Conservation (phyloP, 2,797 vertebrate genomes). For the Chelmon rostratus region DNA sequence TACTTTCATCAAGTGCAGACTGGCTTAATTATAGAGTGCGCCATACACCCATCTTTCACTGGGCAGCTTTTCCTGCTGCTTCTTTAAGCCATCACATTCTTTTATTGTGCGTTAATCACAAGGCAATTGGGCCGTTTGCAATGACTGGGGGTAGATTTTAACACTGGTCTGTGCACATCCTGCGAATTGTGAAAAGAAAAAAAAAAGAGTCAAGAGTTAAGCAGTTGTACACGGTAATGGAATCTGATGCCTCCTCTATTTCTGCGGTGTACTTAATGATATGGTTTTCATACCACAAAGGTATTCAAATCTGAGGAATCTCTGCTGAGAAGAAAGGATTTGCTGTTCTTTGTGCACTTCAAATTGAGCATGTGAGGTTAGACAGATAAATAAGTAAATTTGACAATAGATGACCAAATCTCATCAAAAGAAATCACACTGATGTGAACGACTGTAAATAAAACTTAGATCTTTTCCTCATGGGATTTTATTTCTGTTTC, state of each 20-base stretch:
- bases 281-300: conserved; percentile 71
- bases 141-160: conserved; percentile 72
- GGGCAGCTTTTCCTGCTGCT: conserved; percentile 82
- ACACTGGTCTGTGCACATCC: conserved; percentile 79
- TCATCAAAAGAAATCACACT: conserved; percentile 60
- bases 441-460: conserved; percentile 54
- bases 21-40: conserved; percentile 87
- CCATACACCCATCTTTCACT: conserved; percentile 83
- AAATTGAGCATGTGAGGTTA: conserved; percentile 61
- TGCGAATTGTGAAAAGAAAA: conserved; percentile 34
- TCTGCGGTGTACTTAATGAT: conserved; percentile 72
- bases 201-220: conserved; percentile 51
- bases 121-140: conserved; percentile 80
- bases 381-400: conserved; percentile 58
- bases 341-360: conserved; percentile 60
- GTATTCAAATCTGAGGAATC: conserved; percentile 61
- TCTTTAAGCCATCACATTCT: conserved; percentile 83
- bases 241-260: conserved; percentile 66
- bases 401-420: conserved; percentile 67
- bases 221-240: conserved; percentile 65
- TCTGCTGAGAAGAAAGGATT: conserved; percentile 63
- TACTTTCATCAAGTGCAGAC: conserved; percentile 89
- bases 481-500: conserved; percentile 60
- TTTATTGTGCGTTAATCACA: conserved; percentile 85
- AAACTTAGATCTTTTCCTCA: conserved; percentile 40